Conservation (phyloP, 2,888 invertebrate species). For the Drosophila kanekoi region DNA sequence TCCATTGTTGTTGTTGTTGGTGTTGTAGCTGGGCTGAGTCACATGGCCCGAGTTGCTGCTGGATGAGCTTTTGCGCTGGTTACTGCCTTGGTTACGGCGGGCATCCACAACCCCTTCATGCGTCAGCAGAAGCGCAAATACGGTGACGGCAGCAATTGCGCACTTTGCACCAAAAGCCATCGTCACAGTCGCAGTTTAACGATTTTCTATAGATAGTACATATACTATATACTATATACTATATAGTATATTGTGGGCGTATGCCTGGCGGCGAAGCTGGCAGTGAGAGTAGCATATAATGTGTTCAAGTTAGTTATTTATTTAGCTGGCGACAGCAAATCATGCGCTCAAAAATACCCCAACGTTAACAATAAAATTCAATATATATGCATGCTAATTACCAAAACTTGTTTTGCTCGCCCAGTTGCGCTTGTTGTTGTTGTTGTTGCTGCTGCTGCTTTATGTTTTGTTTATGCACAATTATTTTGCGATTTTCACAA, state of each 20-base stretch:
- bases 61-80: constrained; percentile 77
- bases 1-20: constrained; percentile 38
- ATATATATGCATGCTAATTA: constrained; percentile 72
- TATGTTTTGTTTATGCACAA: constrained; percentile 26
- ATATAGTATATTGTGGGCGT: not conserved
- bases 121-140: constrained; percentile 62
- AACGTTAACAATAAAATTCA: constrained; percentile 43
- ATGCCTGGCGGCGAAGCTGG: constrained; percentile 2
- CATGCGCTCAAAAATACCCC: constrained; percentile 47
- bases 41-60: constrained; percentile 75
- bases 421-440: constrained; percentile 12
- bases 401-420: constrained; percentile 65
- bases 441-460: constrained; percentile 15
- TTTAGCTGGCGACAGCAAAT: constrained; percentile 20
- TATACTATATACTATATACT: constrained; percentile 9
- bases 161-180: constrained; percentile 52
- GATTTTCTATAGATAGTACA: constrained; percentile 47
- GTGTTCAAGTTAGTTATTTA: constrained; percentile 25
- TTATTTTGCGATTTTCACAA: constrained; percentile 14
- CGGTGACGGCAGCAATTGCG: constrained; percentile 56
- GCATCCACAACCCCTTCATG: constrained; percentile 69
- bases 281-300: constrained; percentile 24
- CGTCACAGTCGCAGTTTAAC: constrained; percentile 47
- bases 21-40: constrained; percentile 79
- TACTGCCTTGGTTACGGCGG: constrained; percentile 73